Base-by-base conservation (phyloP, 2,888 invertebrate genomes). In the Monopis laevigella region DNA sequence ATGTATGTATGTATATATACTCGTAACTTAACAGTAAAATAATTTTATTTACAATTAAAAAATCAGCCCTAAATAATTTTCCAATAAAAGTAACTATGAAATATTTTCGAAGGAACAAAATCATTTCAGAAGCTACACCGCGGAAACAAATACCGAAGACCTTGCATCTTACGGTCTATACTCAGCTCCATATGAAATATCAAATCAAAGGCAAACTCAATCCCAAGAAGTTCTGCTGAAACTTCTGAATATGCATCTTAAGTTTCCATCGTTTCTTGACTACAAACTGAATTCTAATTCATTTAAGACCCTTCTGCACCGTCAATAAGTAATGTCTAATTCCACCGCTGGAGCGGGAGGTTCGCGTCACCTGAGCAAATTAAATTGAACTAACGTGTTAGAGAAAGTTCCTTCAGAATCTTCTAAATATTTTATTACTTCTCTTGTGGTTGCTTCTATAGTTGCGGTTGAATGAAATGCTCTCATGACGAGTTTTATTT, bases 281-380 rank as follows among this genome's bases (percentile, higher is more conserved):
- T 14, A 17, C 17, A 17, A 32, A 32, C 32, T 32, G 32, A 32
- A 14, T 32, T 17, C 13, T 32, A 32, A 32, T 32, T 32, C 32
- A 32, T 32, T 32, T 32, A 32, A 17, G 32, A 17, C 17, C 32
- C 14, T 30, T 13, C 32, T 32, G 32, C 32, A 32, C 14, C 32
- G 32, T 32, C 32, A 32, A 32, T 32, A 32, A 32, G 32, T 32
- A 32, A 32, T 32, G 17, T 14, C 32, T 32, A 14, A 17, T 32
- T 32, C 32, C 14, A 17, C 32, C 2, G 32, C 17, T 32, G 16
- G 32, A 32, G 17, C 8, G 5, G 6, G 24, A 21, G 24, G 6
- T 21, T 21, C 24, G 5, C 5, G 5, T 7, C 24, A 21, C 24
- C 24, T 21, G 32, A 14, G 32, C 2, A 2, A 32, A 32, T 32